These are phyloP conservation scores for Callimorpha dominula DNA, from an alignment of 2,888 invertebrate species.

Conservation along the genomic window DNA sequence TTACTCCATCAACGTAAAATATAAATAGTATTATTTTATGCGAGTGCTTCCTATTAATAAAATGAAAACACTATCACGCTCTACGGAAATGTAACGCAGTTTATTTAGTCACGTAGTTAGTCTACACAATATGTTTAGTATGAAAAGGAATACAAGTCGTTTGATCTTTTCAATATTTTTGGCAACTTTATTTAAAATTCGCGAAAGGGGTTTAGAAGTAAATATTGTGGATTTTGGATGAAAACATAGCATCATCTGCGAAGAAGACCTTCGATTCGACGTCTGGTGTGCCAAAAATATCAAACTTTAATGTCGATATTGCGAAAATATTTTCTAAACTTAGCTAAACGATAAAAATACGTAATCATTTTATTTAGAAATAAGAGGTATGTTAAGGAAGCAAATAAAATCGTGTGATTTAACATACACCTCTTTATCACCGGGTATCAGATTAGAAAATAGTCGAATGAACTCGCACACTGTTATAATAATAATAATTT, in stretches of 20 bases:
- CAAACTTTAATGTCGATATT: conserved; percentile 29
- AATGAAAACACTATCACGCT: conserved; percentile 12
- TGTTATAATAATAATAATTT: no score
- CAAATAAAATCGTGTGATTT: not conserved
- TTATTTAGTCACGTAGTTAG: conserved; percentile 26
- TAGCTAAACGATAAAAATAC: not conserved
- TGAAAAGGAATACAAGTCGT: conserved; percentile 36
- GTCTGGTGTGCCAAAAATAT: conserved; percentile 37
- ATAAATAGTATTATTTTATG: conserved; percentile 7
- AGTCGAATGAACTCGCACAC: no score
- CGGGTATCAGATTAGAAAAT: no score
- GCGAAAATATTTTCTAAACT: conserved; percentile 32
- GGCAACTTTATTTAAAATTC: conserved; percentile 41
- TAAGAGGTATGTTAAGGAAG: not conserved
- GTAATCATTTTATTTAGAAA: not conserved
- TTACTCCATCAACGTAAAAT: conserved; percentile 3
- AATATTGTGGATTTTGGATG: conserved; percentile 42
- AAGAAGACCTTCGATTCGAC: conserved; percentile 17
- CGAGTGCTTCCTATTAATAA: conserved; percentile 7
- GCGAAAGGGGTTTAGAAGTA: conserved; percentile 37
- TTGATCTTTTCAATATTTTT: conserved; percentile 46
- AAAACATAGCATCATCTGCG: conserved; percentile 13
- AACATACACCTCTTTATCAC: no score
- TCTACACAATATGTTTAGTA: conserved; percentile 32
- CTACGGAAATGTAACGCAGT: conserved; percentile 13